Evolutionary conservation across 1,140 invertebrate species (phyloP), one percentile per base, ranked within the genome.

Genomic region (Diploscapter pachys): DNA sequence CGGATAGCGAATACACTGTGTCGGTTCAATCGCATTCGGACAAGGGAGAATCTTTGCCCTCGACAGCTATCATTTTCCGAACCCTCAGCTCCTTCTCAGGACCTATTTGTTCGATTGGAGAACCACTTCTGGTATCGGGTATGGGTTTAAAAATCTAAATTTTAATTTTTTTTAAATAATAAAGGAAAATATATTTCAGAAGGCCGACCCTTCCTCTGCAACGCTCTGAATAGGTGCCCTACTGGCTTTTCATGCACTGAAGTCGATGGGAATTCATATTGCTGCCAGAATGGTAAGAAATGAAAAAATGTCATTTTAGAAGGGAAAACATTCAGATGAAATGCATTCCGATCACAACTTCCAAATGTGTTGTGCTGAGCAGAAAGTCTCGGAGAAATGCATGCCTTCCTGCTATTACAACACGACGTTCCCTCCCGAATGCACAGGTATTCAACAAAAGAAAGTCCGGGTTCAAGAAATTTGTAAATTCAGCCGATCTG

Each of bases 11-110:
- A 61, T 76, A 76, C 54, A 63, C 70, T 31, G 62, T 76, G 3
- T 65, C 69, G 13, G 31, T 76, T 5, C 69, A 72, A 54, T 76
- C 75, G 49, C 61, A 72, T 50, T 76, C 75, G 48, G 63, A 53
- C 9, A 55, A 76, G 3, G 75, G 75, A 31, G 62, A 55, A 49
- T 76, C 75, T 5, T 71, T 76, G 4, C 75, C 75, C 6, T 76
- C 75, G 5, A 76, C 75, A 53, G 70, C 75, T 5, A 71, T 75
- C 31, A 9, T 76, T 11, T 76, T 76, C 56, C 55, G 62, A 69
- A 76, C 75, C n/a, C 69, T 71, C 61, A 56, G 51, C 63, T 0
- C 57, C 50, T 11, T 49, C 50, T 53, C 66, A 55, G 55, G 50
- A n/a, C 57, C 57, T n/a, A 8, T 71, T 31, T 76, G 75, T 48